Percentiles rank a stretch among this genome's conserved stretches.
Conservation (phyloP, 2,797 vertebrate genomes). For the Oophaga sylvatica region DNA sequence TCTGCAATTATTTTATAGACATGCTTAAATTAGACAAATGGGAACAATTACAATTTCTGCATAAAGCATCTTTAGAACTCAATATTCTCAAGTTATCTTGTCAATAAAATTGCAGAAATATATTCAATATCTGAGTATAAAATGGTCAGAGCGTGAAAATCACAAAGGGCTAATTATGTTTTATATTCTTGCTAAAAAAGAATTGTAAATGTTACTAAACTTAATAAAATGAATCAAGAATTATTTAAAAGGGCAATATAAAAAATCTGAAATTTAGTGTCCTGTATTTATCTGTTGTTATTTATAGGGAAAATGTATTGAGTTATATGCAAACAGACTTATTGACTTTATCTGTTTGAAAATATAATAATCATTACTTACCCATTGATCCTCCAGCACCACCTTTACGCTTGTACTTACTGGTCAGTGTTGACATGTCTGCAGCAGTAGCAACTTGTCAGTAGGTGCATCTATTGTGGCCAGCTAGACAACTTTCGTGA, state of each 20-base stretch:
- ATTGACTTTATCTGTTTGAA: too few relatives aligned
- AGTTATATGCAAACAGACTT: too few relatives aligned
- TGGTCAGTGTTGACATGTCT: too few relatives aligned
- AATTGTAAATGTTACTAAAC: constrained; percentile 36
- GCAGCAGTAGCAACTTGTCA: too few relatives aligned
- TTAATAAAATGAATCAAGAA: constrained; percentile 26
- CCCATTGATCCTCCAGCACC: too few relatives aligned
- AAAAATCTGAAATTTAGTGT: neutral
- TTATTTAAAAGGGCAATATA: constrained; percentile 8
- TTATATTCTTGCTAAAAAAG: constrained; percentile 46
- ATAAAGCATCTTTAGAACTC: constrained; percentile 50
- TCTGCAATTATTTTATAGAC: constrained; percentile 25
- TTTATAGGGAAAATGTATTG: too few relatives aligned
- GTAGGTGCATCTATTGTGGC: too few relatives aligned
- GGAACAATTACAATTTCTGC: constrained; percentile 47
- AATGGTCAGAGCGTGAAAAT: constrained; percentile 32
- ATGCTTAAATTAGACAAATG: constrained; percentile 57
- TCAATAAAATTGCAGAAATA: constrained; percentile 52
- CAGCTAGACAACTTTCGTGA: too few relatives aligned
- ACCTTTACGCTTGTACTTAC: too few relatives aligned
- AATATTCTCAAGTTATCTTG: constrained; percentile 50
- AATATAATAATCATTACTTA: too few relatives aligned
- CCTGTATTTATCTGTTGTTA: neutral
- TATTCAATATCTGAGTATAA: constrained; percentile 50
- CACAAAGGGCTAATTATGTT: constrained; percentile 41